Conservation (phyloP, 2,113 vertebrate species). For the Haliaeetus leucogaster region DNA sequence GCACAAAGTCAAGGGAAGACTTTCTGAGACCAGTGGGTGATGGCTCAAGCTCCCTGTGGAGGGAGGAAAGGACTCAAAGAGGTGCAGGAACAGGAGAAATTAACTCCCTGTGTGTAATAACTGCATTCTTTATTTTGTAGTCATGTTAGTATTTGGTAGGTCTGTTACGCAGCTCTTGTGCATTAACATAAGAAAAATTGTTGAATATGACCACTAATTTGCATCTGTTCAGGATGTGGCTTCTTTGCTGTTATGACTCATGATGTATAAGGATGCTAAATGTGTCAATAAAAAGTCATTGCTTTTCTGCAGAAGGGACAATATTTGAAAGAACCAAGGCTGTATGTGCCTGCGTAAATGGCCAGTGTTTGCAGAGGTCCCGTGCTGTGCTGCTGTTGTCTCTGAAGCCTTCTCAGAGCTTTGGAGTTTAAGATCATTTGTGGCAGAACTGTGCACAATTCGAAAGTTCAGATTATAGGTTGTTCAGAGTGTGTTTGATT, state of each 20-base stretch:
- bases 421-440: not conserved
- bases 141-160: not conserved
- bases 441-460: not conserved
- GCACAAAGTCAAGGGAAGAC: not conserved
- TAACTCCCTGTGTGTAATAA: not conserved
- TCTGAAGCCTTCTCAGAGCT: not conserved
- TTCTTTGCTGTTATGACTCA: not conserved
- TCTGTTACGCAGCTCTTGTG: not conserved
- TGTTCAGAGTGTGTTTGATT: not conserved
- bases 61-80: not conserved
- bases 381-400: rapidly evolving
- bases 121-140: not conserved
- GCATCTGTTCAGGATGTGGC: not conserved
- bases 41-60: not conserved
- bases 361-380: not conserved
- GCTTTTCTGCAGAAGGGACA: not conserved
- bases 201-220: not conserved
- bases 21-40: not conserved
- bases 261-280: not conserved
- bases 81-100: not conserved
- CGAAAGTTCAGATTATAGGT: not conserved
- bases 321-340: not conserved
- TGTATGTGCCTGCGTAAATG: not conserved
- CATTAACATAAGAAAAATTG: not conserved
- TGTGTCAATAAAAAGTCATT: not conserved